Evolutionary conservation across 2,888 invertebrate species (phyloP).

Genomic region (Blastobasis lacticolella): DNA sequence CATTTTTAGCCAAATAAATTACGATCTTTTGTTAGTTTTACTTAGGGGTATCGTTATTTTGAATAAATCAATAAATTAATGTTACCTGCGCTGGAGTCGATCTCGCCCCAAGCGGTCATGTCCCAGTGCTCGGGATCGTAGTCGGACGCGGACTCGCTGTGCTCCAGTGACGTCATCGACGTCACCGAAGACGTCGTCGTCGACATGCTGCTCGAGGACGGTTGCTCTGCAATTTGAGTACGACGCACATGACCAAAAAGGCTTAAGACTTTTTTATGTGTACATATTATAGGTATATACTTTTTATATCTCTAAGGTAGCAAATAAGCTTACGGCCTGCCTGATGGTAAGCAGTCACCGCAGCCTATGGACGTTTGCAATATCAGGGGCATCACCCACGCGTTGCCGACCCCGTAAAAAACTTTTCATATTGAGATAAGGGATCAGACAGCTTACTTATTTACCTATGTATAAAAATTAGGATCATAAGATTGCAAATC

Average conservation of each 20-base stretch:
- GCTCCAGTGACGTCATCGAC: conserved; percentile 90
- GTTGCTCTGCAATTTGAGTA: conserved; percentile 78
- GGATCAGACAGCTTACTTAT: too few species aligned
- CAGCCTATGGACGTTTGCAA: too few species aligned
- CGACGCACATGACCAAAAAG: conserved; percentile 10
- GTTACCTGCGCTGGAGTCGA: conserved; percentile 80
- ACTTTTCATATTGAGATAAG: too few species aligned
- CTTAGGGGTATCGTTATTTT: not conserved
- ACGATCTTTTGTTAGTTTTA: not conserved
- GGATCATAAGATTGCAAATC: too few species aligned
- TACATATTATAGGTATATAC: too few species aligned
- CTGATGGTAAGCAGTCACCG: too few species aligned
- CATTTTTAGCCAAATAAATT: not conserved
- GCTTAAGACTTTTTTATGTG: not conserved
- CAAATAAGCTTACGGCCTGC: too few species aligned
- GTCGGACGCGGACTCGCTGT: conserved; percentile 88
- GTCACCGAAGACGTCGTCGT: conserved; percentile 92
- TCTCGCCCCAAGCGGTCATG: conserved; percentile 92
- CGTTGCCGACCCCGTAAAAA: too few species aligned
- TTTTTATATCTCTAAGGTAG: too few species aligned
- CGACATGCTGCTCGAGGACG: conserved; percentile 90
- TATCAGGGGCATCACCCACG: too few species aligned
- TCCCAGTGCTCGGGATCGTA: conserved; percentile 91
- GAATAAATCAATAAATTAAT: not conserved
- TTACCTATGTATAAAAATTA: too few species aligned